Evolutionary conservation across 2,113 vertebrate species (phyloP).

Genomic region (Laticauda colubrina): DNA sequence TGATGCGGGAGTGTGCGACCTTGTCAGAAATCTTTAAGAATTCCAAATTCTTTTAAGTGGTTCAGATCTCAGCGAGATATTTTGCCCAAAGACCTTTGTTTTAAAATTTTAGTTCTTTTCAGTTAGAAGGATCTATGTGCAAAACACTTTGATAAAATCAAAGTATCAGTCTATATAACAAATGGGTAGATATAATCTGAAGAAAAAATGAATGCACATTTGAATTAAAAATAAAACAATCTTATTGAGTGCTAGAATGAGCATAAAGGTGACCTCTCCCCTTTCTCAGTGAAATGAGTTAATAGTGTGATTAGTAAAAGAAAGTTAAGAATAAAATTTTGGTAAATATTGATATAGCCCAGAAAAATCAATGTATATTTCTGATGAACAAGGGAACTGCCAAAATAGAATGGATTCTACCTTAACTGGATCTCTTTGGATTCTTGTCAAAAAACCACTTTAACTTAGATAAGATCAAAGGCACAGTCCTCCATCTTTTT

Average conservation of each 20-base stretch:
- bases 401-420: not conserved
- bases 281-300: not conserved
- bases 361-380: not conserved
- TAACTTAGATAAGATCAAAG: not conserved
- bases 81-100: not conserved
- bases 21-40: not conserved
- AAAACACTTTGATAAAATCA: not conserved
- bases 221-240: not conserved
- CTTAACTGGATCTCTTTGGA: not conserved
- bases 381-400: not conserved
- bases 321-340: not conserved
- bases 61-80: not conserved
- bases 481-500: not conserved
- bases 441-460: not conserved
- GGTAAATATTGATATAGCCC: not conserved
- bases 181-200: not conserved
- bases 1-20: not conserved
- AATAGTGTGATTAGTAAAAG: not conserved
- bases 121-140: not conserved
- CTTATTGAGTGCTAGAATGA: not conserved
- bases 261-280: not conserved
- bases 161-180: not conserved
- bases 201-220: not conserved
- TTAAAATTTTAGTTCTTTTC: not conserved
- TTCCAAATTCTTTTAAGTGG: not conserved